Percentiles rank a stretch among this genome's conserved stretches.
These are phyloP conservation scores for Sinocyclocheilus maitianheensis DNA, from an alignment of 2,113 vertebrate genomes.

Conservation along the genomic window DNA sequence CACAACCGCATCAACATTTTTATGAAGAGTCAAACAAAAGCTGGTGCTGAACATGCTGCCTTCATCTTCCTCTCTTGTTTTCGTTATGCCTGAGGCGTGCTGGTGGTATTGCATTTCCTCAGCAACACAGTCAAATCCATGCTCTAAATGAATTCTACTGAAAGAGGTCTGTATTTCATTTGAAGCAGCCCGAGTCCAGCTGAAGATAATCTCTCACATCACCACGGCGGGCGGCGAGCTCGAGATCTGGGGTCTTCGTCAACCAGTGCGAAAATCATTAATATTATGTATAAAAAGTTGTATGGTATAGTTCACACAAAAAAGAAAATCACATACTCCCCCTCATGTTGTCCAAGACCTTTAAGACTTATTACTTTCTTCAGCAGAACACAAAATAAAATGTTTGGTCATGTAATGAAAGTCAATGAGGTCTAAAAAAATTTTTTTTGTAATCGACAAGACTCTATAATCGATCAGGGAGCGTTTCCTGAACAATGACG, in stretches of 20 bases:
- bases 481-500: no score
- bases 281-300: neutral
- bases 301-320: neutral
- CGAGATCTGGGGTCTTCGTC: neutral
- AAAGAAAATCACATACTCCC: neutral
- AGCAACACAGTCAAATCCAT: conserved; percentile 32
- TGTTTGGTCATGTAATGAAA: neutral
- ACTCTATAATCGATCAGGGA: neutral
- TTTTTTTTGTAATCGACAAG: neutral
- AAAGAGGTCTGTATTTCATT: conserved; percentile 44
- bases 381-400: neutral
- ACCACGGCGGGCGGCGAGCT: neutral
- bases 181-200: conserved; percentile 17
- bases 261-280: neutral
- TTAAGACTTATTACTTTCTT: neutral
- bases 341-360: neutral
- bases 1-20: conserved; percentile 54
- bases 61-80: conserved; percentile 16
- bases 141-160: conserved; percentile 43
- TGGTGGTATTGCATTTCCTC: conserved; percentile 52
- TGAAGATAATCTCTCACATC: conserved; percentile 37
- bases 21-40: conserved; percentile 56
- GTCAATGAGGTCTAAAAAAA: neutral
- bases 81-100: conserved; percentile 42
- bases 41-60: conserved; percentile 17